phyloP scores from a whole-genome alignment of 2,113 vertebrate genomes.

The Microtus ochrogaster region DNA sequence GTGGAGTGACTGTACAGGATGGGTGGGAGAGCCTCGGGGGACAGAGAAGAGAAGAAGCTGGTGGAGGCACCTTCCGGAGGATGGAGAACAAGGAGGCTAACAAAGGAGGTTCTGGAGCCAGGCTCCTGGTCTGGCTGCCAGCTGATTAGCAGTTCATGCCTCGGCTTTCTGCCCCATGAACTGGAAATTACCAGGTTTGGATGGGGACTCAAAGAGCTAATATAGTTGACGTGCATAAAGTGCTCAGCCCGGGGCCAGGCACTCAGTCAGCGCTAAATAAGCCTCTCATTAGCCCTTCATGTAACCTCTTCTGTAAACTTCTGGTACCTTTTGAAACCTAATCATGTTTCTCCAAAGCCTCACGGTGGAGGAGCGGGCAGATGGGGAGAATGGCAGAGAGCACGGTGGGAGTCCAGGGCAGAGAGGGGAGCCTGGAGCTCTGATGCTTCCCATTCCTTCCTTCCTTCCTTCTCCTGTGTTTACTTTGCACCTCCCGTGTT shows the following conservation, averaged over 20 bases:
- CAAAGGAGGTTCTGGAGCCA: not conserved
- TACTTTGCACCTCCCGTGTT: not conserved
- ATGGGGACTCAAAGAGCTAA: slow-evolving; percentile 11
- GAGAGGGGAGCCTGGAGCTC: not conserved
- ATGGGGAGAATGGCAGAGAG: not conserved
- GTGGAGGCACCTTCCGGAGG: not conserved
- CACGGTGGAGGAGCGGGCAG: not conserved
- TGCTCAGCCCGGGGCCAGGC: not conserved
- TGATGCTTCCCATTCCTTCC: not conserved
- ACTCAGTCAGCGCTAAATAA: not conserved
- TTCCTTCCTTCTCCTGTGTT: not conserved
- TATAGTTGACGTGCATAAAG: not conserved
- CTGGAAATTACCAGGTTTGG: not conserved
- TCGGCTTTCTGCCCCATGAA: not conserved
- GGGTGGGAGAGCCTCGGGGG: not conserved
- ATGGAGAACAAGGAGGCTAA: not conserved
- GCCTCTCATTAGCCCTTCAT: not conserved
- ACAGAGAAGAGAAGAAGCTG: not conserved
- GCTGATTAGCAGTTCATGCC: not conserved
- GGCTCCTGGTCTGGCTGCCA: not conserved
- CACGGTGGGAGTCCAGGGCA: not conserved
- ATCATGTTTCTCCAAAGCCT: not conserved
- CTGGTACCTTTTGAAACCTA: not conserved
- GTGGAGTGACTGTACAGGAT: not conserved
- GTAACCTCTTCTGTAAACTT: slow-evolving; percentile 28